A percentile compares a stretch with the other conserved stretches of the same genome.
phyloP scores from a whole-genome alignment of 2,888 invertebrate genomes.

The Synergus itoensis region DNA sequence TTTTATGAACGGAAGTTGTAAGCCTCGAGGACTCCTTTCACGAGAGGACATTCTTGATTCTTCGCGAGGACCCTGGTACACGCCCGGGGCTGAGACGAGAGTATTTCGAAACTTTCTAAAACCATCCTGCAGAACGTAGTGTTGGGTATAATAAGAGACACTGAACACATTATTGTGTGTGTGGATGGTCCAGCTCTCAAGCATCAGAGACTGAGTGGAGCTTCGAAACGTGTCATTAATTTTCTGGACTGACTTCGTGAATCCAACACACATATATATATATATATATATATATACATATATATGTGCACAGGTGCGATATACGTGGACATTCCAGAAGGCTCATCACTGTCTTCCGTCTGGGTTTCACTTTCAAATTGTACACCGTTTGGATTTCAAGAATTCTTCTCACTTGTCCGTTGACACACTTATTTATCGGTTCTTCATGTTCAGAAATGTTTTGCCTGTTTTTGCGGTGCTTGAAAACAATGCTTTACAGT shows the following conservation, averaged over 20 bases:
- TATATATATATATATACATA: not conserved
- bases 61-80: slow-evolving; percentile 44
- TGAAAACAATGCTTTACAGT: not conserved
- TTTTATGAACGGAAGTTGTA: not conserved
- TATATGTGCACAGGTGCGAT: slow-evolving; percentile 29
- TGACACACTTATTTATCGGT: not conserved
- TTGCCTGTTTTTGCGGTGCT: not conserved
- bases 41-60: not conserved
- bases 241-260: slow-evolving; percentile 52
- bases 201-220: slow-evolving; percentile 11
- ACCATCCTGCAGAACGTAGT: slow-evolving; percentile 49
- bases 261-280: slow-evolving; percentile 45
- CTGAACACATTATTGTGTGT: slow-evolving; percentile 34
- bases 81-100: slow-evolving; percentile 51
- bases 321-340: slow-evolving; percentile 45
- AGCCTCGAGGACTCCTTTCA: slow-evolving; percentile 7
- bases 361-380: slow-evolving; percentile 58
- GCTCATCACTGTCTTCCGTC: slow-evolving; percentile 40
- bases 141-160: slow-evolving; percentile 28
- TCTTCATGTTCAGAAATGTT: not conserved
- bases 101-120: slow-evolving; percentile 58
- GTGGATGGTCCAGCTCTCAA: slow-evolving; percentile 12
- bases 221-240: slow-evolving; percentile 56
- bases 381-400: slow-evolving; percentile 45
- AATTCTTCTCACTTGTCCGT: slow-evolving; percentile 8